These are phyloP conservation scores for Pyrgilauda ruficollis DNA, from an alignment of 2,113 vertebrate genomes.

Conservation along the genomic window DNA sequence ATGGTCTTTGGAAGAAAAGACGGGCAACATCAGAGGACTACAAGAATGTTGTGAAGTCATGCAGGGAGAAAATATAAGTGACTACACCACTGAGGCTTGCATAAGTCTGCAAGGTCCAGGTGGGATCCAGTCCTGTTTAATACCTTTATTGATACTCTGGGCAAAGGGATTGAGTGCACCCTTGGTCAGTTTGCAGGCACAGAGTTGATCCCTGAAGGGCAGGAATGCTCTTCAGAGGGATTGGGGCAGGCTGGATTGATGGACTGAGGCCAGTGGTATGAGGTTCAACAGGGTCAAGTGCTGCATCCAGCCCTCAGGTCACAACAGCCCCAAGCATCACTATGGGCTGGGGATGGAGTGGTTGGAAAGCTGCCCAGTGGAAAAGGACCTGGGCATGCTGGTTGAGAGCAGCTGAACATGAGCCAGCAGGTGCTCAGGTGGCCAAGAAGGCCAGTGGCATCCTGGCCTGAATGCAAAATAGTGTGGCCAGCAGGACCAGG, in stretches of 20 bases:
- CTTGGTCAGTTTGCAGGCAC: background rate
- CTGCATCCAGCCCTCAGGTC: background rate
- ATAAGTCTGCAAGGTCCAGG: no score
- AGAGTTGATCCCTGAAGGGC: background rate
- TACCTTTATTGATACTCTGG: no score
- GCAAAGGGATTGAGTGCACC: background rate
- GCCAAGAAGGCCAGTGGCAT: background rate
- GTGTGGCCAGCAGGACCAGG: background rate
- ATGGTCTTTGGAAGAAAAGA: background rate
- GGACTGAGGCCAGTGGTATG: background rate
- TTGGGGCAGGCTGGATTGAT: background rate
- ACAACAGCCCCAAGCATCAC: background rate
- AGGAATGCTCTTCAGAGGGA: background rate
- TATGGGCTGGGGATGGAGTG: background rate
- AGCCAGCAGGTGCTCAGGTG: background rate
- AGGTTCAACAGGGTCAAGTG: background rate
- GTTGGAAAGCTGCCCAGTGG: background rate
- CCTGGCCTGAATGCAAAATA: background rate
- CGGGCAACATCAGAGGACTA: background rate
- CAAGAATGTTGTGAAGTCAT: background rate
- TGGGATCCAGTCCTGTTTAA: background rate
- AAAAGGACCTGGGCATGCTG: rapidly evolving
- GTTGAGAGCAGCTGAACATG: background rate
- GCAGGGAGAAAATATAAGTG: background rate
- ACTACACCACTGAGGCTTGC: background rate